Conservation (phyloP, 2,113 vertebrate species). For the Xenotilapia longispinis region DNA sequence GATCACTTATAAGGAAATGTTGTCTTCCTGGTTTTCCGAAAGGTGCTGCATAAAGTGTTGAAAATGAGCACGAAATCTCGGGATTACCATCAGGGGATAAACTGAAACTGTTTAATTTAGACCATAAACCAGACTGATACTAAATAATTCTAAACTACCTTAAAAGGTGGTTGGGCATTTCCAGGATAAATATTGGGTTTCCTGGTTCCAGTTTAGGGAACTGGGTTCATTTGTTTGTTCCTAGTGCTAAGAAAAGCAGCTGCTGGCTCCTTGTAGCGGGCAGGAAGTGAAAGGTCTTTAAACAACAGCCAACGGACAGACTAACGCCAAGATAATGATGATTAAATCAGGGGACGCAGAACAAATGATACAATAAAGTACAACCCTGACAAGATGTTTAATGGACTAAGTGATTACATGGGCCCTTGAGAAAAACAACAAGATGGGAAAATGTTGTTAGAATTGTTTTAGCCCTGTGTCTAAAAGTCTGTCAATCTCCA, state of each 20-base stretch:
- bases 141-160: background rate
- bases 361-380: background rate
- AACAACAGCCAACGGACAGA: background rate
- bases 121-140: background rate
- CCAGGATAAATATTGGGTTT: background rate
- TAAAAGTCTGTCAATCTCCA: background rate
- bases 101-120: background rate
- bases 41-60: background rate
- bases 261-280: background rate
- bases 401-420: background rate
- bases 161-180: background rate
- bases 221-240: background rate
- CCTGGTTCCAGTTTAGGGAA: background rate
- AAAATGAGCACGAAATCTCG: background rate
- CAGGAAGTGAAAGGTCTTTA: background rate
- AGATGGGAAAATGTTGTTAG: background rate
- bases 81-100: background rate
- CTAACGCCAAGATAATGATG: rapidly evolving
- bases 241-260: background rate
- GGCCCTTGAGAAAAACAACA: background rate
- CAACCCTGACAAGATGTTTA: background rate
- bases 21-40: background rate
- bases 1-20: background rate
- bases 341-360: background rate
- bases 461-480: background rate